Base-by-base conservation (phyloP, 2,797 vertebrate genomes). In the Emys orbicularis region DNA sequence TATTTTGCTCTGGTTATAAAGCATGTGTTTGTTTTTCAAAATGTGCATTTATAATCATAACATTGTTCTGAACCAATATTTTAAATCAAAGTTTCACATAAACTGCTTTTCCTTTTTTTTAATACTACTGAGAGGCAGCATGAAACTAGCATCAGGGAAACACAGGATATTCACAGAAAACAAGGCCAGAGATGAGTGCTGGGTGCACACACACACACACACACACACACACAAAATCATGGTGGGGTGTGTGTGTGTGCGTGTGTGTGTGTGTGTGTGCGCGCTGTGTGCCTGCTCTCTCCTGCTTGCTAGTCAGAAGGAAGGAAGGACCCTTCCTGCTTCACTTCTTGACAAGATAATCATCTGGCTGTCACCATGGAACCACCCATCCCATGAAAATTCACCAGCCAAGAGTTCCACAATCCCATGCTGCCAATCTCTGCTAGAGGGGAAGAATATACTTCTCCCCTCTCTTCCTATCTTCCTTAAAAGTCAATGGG, bases 371-470 rank as follows among this genome's bases (percentile, higher is more conserved):
- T 68, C 65, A 2, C 86, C 59, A 87, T 12, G 93, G 91, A 50
- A 87, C 37, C 81, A 65, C 86, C 82, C 89, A 89, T n/a, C 56
- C 87, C 65, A 76, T 83, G 90, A 83, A 81, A 15, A 87, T 68
- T 0, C 0, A 68, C 92, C 79, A 76, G 19, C 44, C 0, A 0
- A 84, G 84, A 0, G 0, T 94, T 49, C 74, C 7, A 72, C 37
- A 77, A 49, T 77, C 92, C 84, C 74, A 19, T 0, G 0, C 74
- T 84, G 27, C 86, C 82, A 25, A 91, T 68, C 89, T 34, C 83
- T 89, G 86, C 84, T 1, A 80, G 87, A 95, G 95, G 85, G 68
- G 84, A 94, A 84, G 25, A 50, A 27, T 37, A 6, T 72, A 77
- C 41, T 95, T 96, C 81, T 83, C 3, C 11, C 88, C 2, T 1